These are phyloP conservation scores for Epizoanthus scotinus DNA, from an alignment of 92 coral and sea anemone genomes.

Conservation along the genomic window DNA sequence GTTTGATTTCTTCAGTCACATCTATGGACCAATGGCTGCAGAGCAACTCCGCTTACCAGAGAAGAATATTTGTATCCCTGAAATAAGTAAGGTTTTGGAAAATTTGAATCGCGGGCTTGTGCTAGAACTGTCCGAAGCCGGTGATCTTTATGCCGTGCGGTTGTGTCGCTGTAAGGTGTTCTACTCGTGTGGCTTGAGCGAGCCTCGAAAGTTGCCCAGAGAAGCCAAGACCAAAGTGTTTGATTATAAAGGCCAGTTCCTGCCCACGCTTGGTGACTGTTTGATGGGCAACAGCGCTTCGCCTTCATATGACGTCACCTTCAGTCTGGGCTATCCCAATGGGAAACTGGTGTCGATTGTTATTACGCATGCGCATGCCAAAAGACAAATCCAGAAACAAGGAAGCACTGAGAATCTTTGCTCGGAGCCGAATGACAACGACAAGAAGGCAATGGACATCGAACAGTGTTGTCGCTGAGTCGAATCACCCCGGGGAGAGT, in stretches of 20 bases:
- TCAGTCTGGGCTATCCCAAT: constrained; percentile 56
- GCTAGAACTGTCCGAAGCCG: constrained; percentile 61
- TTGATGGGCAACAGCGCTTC: constrained; percentile 50
- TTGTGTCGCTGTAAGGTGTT: constrained; percentile 70
- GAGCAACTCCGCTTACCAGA: constrained; percentile 64
- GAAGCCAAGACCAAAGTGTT: constrained; percentile 78
- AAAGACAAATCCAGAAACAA: constrained; percentile 44
- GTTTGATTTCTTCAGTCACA: constrained; percentile 37
- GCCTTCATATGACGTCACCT: constrained; percentile 64
- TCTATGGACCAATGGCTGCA: constrained; percentile 67
- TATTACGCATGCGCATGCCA: constrained; percentile 62
- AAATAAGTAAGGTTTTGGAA: constrained; percentile 55
- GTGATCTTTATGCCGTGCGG: constrained; percentile 62
- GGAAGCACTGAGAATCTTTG: constrained; percentile 46
- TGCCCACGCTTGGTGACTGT: constrained; percentile 48
- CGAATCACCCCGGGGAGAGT: no score
- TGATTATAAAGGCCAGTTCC: constrained; percentile 59
- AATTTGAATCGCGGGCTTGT: constrained; percentile 70
- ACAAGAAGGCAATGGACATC: constrained; percentile 37
- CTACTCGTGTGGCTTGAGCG: constrained; percentile 49
- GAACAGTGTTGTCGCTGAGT: constrained; percentile 1
- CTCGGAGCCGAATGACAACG: constrained; percentile 66
- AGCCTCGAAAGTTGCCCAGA: constrained; percentile 61
- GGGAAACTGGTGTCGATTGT: constrained; percentile 68
- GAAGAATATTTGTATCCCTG: constrained; percentile 36